Evolutionary conservation across 2,888 invertebrate species (phyloP), one percentile per base, ranked within the genome.

Genomic region (Trichogramma evanescens): DNA sequence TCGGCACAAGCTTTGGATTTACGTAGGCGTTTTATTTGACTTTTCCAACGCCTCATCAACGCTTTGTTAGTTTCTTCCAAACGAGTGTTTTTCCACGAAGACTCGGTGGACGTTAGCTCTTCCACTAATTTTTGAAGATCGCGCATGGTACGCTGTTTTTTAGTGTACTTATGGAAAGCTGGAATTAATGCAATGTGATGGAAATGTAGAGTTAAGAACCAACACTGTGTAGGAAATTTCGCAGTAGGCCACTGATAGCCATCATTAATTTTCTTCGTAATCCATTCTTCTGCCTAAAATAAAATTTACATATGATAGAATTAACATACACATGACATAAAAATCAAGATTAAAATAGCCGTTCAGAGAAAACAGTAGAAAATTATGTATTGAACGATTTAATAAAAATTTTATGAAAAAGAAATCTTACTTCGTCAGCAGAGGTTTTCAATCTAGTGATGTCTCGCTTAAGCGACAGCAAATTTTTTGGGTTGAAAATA

Each of bases 141-240:
- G 58, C 93, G 83, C 70, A 91, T 84, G 38, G 89, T 88, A 54
- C 90, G 81, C 49, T 89, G 78, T 68, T 89, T 84, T 64, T 89
- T 83, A 68, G 89, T 87, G 73, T 91, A 91, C 66, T 93, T 92
- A 71, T 93, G 90, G 54, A 93, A 83, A 4, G 93, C 89, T 0
- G 98, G 95, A 67, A 95, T 83, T 58, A 97, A 84, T 6, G 94
- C 89, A 61, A 97, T 83, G 75, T 97, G 96, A 78, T 96, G 95
- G 78, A 92, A 91, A 78, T 95, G 93, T 48, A 97, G 82, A 0
- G 97, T 95, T 52, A 98, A 82, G 80, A 95, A 97, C 93, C 97
- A 98, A 76, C 97, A 98, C 68, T 95, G 92, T 0, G 97, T 96
- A 65, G 93, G 91, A 79, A 99, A 99, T 72, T 94, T 96, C 3